Conservation (phyloP, 2,888 invertebrate species). For the Rhingia rostrata region DNA sequence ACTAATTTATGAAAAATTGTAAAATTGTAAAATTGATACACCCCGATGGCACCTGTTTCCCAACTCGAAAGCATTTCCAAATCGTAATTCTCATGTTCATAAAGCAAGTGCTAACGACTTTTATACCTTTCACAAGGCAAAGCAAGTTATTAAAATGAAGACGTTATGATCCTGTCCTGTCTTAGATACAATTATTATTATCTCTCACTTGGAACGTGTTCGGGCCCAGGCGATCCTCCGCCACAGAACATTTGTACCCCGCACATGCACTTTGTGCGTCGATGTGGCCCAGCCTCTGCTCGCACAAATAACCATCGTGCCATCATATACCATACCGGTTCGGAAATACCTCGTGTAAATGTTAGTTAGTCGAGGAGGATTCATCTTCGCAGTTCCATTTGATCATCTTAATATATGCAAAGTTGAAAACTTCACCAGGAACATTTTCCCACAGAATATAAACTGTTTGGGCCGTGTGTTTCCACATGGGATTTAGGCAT, state of each 20-base stretch:
- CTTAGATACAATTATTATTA: conserved; percentile 71
- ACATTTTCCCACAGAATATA: conserved; percentile 71
- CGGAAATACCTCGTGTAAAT: conserved; percentile 45
- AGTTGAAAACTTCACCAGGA: conserved; percentile 51
- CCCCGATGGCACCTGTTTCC: background rate
- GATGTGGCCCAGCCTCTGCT: conserved; percentile 30
- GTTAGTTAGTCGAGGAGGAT: conserved; percentile 36
- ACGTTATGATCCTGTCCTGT: conserved; percentile 69
- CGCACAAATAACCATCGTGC: conserved; percentile 57
- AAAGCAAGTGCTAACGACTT: conserved; percentile 57
- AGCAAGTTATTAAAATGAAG: conserved; percentile 69
- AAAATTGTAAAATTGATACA: too few relatives aligned
- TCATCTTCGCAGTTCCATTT: conserved; percentile 47
- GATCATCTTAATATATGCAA: conserved; percentile 71
- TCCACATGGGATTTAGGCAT: conserved; percentile 33
- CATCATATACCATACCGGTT: conserved; percentile 59
- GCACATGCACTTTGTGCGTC: conserved; percentile 4
- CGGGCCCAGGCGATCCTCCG: conserved; percentile 32
- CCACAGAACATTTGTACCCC: conserved; percentile 49
- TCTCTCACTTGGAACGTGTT: conserved; percentile 42
- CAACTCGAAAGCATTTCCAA: background rate
- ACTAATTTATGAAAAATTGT: too few relatives aligned
- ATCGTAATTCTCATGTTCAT: conserved; percentile 35
- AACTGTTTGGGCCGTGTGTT: conserved; percentile 59
- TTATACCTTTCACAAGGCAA: conserved; percentile 9